phyloP scores from a whole-genome alignment of 2,797 vertebrate genomes.

The Pangasius djambal region DNA sequence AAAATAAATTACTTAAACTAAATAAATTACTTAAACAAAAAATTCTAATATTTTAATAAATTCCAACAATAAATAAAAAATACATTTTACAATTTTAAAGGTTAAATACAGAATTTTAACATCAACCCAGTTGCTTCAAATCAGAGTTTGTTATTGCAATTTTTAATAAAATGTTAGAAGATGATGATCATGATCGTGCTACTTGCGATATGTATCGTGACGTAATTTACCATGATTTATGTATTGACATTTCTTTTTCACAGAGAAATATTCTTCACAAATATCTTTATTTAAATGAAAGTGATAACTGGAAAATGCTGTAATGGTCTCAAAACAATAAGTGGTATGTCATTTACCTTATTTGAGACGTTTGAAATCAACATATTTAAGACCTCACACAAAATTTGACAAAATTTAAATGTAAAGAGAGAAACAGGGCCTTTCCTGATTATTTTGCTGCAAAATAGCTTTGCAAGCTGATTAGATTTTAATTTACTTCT shows the following conservation, averaged over 20 bases:
- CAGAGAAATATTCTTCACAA: not conserved
- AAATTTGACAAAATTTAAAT: not conserved
- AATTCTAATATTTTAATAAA: not conserved
- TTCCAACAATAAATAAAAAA: not conserved
- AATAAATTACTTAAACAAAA: not conserved
- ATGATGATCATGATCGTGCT: not conserved
- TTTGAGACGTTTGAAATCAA: not conserved
- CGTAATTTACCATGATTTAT: not conserved
- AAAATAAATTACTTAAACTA: not conserved
- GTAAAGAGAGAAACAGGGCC: not conserved
- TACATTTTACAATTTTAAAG: not conserved
- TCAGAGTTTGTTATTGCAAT: not conserved
- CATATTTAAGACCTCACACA: not conserved
- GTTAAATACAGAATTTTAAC: not conserved
- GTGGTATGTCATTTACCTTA: not conserved
- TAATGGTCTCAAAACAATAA: not conserved
- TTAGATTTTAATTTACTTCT: constrained; percentile 16
- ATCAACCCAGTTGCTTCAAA: not conserved
- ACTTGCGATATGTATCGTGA: not conserved
- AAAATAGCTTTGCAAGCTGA: constrained; percentile 7
- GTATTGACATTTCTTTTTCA: not conserved
- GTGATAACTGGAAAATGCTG: not conserved
- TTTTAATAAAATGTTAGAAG: not conserved
- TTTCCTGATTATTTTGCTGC: constrained; percentile 8
- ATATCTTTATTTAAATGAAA: constrained; percentile 1